Base-by-base conservation (phyloP, 2,888 invertebrate genomes). In the Protophormia terraenovae region DNA sequence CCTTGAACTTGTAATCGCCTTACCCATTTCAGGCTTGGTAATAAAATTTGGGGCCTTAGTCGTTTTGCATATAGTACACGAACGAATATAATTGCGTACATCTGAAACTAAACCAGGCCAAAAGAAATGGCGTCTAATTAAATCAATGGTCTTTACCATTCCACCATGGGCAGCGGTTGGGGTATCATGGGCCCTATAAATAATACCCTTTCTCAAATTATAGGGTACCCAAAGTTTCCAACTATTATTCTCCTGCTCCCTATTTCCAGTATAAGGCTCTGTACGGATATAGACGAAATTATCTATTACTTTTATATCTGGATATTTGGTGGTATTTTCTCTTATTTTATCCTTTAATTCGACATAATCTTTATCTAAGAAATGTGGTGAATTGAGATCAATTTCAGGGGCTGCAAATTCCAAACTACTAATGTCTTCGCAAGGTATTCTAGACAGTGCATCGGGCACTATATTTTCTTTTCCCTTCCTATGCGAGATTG, bases 391-490 rank as follows among this genome's bases (percentile, higher is more conserved):
- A 0, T 72, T 41, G 3, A 83, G 62, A 14, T 86, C 79, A 1
- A 87, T 69, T 32, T 53, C 64, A 19, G 71, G 60, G 19, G 58
- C 24, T 14, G 64, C 16, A 8, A 32, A n/a, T 12, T 67, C 77
- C 7, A 75, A 14, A 0, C 22, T 62, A 3, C 76, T 55, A 0
- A 82, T n/a, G 1, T 86, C 83, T 0, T 64, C 69, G 2, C 29
- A 53, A 29, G 72, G 64, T n/a, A 84, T 83, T 32, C 89, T 60
- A 6, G 88, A 89, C 0, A 89, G 29, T 2, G 88, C 88, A 76
- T 90, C 90, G 0, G 90, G 88, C 1, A 90, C 88, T 10, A 87
- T 69, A 72, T 89, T 87, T 1, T 82, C 66, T 7, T 71, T 81
- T 2, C 89, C 89, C 38, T 86, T 88, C 22, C 90, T 86, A 84